These are phyloP conservation scores for Pleuronectes platessa DNA, from an alignment of 2,113 vertebrate species.

Conservation along the genomic window DNA sequence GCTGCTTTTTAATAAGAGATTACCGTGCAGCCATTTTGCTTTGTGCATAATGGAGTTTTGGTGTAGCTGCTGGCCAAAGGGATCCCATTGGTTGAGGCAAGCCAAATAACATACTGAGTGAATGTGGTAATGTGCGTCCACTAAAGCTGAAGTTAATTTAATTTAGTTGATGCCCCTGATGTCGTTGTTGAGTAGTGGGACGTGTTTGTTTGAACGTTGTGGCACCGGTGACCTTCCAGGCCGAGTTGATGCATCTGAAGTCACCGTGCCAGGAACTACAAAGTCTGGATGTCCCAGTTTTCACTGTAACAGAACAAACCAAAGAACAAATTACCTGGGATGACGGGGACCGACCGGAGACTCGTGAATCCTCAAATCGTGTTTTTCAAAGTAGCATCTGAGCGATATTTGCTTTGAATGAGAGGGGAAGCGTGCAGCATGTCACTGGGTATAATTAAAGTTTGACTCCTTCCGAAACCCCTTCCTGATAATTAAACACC, in stretches of 20 bases:
- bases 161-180: too few relatives aligned
- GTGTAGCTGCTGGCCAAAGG: slow-evolving; percentile 30
- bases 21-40: slow-evolving; percentile 41
- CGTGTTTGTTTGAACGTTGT: too few relatives aligned
- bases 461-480: slow-evolving; percentile 3
- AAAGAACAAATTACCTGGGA: not conserved
- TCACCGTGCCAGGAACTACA: not conserved
- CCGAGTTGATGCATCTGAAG: not conserved
- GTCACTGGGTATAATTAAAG: slow-evolving; percentile 26
- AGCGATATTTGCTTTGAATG: not conserved
- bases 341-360: not conserved
- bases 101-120: too few relatives aligned
- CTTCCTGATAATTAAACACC: slow-evolving; percentile 29
- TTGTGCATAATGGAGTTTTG: slow-evolving; percentile 41
- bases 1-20: slow-evolving; percentile 64
- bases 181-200: too few relatives aligned
- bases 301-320: not conserved
- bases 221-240: too few relatives aligned
- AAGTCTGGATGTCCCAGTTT: not conserved
- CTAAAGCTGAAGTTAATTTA: too few relatives aligned
- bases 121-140: too few relatives aligned
- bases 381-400: not conserved
- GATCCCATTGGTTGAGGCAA: not conserved
- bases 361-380: not conserved
- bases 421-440: slow-evolving; percentile 21